phyloP scores from a whole-genome alignment of 2,113 vertebrate species.

The Trogon surrucura region DNA sequence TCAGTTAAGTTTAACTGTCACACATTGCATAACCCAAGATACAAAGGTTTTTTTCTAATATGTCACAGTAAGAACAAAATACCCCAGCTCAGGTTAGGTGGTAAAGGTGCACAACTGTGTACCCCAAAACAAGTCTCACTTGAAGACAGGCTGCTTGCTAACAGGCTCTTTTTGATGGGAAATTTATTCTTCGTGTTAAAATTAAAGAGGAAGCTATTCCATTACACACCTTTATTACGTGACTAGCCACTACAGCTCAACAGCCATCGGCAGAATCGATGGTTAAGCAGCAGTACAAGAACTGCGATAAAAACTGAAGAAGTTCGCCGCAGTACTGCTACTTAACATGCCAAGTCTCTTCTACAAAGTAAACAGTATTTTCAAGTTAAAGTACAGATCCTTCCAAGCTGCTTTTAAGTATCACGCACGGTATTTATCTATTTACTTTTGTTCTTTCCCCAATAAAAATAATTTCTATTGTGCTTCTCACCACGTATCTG shows the following conservation, averaged over 20 bases:
- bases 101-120: background rate
- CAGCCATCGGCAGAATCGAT: background rate
- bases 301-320: background rate
- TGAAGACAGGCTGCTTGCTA: background rate
- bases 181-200: background rate
- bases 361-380: background rate
- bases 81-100: background rate
- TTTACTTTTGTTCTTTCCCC: slow-evolving; percentile 1
- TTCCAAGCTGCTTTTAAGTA: background rate
- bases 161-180: background rate
- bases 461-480: slow-evolving; percentile 35
- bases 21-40: background rate
- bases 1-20: background rate
- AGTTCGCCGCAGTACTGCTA: background rate
- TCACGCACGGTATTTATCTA: background rate
- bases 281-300: background rate
- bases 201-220: background rate
- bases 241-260: background rate
- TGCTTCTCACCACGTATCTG: slow-evolving; percentile 56
- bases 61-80: background rate
- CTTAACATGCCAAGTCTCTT: background rate
- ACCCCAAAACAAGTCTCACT: background rate
- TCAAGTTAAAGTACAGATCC: slow-evolving; percentile 9
- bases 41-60: background rate
- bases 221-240: accelerated